Evolutionary conservation across 2,113 vertebrate species (phyloP).

Genomic region (Grammomys surdaster): DNA sequence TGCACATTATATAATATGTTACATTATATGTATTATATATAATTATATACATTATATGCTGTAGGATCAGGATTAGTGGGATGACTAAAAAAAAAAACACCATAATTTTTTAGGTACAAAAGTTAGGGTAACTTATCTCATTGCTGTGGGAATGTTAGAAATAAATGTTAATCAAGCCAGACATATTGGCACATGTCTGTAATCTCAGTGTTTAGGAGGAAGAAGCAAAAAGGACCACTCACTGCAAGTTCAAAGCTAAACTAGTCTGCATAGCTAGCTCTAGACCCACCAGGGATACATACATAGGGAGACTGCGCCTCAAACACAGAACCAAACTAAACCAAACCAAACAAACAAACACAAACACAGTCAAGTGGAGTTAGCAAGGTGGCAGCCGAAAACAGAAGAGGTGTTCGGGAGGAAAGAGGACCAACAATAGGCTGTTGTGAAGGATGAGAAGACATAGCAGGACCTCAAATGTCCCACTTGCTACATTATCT

Average conservation of each 20-base stretch:
- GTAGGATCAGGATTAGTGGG: background rate
- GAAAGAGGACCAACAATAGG: constrained; percentile 13
- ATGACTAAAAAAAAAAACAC: background rate
- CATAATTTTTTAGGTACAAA: constrained; percentile 30
- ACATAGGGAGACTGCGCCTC: background rate
- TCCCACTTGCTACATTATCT: constrained; percentile 15
- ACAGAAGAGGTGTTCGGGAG: background rate
- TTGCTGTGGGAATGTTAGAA: constrained; percentile 43
- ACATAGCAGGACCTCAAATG: constrained; percentile 5
- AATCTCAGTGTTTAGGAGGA: background rate
- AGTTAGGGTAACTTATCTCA: constrained; percentile 43
- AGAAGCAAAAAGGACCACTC: background rate
- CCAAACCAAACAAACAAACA: background rate
- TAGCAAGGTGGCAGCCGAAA: constrained; percentile 29
- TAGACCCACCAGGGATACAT: background rate
- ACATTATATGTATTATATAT: no score
- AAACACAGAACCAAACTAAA: background rate
- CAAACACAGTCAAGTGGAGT: constrained; percentile 18
- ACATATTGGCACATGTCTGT: background rate
- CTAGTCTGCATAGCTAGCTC: background rate
- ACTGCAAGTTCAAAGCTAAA: background rate
- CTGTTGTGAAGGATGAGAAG: constrained; percentile 23
- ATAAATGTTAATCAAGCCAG: constrained; percentile 3
- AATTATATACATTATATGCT: background rate
- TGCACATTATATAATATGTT: background rate